phyloP scores from a whole-genome alignment of 2,888 invertebrate genomes.

The Nomada fabriciana region DNA sequence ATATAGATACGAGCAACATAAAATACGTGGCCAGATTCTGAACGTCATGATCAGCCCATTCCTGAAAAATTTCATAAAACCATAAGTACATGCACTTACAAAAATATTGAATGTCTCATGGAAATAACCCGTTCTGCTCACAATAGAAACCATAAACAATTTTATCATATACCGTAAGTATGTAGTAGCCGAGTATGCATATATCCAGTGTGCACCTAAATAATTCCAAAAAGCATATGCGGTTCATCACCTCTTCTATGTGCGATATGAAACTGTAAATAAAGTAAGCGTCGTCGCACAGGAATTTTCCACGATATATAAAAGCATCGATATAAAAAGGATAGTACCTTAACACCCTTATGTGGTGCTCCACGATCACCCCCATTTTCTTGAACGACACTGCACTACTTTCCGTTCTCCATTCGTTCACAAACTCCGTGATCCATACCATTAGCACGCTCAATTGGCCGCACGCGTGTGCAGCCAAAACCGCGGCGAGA shows the following conservation, averaged over 20 bases:
- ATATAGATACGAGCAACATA: conserved; percentile 50
- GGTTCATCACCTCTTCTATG: conserved; percentile 72
- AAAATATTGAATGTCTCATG: not conserved
- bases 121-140: too few relatives aligned
- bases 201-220: conserved; percentile 74
- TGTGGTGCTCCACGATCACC: conserved; percentile 64
- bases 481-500: conserved; percentile 60
- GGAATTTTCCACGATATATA: conserved; percentile 17
- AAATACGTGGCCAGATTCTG: conserved; percentile 35
- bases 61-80: conserved; percentile 43
- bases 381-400: conserved; percentile 15
- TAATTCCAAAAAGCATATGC: conserved; percentile 77
- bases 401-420: not conserved
- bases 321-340: not conserved
- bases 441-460: conserved; percentile 58
- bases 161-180: conserved; percentile 48
- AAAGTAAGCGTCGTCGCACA: conserved; percentile 21
- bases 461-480: conserved; percentile 73
- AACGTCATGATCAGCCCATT: conserved; percentile 35
- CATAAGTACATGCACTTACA: not conserved
- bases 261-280: conserved; percentile 72
- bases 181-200: conserved; percentile 51
- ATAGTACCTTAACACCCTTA: conserved; percentile 53
- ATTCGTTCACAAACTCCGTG: conserved; percentile 47
- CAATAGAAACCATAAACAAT: not conserved